Evolutionary conservation across 2,113 vertebrate species (phyloP), one percentile per base, ranked within the genome.

Genomic region (Ptilorrhoa leucosticta): DNA sequence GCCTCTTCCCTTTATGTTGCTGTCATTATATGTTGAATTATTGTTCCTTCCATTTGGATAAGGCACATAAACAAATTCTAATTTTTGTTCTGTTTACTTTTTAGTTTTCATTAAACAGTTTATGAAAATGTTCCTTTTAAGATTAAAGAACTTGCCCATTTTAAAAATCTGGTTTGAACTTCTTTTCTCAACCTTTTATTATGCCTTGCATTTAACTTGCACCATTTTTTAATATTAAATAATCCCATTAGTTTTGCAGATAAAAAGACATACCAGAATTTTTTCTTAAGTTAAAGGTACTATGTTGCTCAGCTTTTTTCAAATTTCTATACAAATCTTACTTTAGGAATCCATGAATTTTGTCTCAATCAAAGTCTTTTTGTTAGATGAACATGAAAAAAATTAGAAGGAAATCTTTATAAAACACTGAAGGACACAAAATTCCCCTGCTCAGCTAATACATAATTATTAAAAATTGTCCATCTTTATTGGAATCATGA

Each of bases 151-250:
- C 17, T 51, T 58, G 22, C 7, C 23, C 7, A 12, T 61, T 89
- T 64, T 19, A 47, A 70, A 92, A 70, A 63, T 69, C 8, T 16
- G 11, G 31, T 58, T 66, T 83, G 15, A 65, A 57, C 24, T 77
- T 76, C 15, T 51, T 64, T 79, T 64, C 56, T 83, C 63, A 65
- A 13, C 8, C 5, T 56, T 87, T 94, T 94, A 87, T 94, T 92
- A 88, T 84, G 85, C 93, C 81, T 95, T 89, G 9, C 66, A 71
- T 93, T 92, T 96, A 96, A 93, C n/a, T 91, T 78, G 65, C 83
- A 95, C 60, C 35, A 51, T 90, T 93, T 60, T 89, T 81, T 37
- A 31, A 93, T 86, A 71, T 48, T 92, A 57, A 88, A 72, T 69
- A 73, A 70, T 91, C 77, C 81, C 16, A 31, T 89, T 88, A 64